A percentile compares a stretch with the other conserved stretches of the same genome.
These are phyloP conservation scores for Pluvialis apricaria DNA, from an alignment of 2,113 vertebrate genomes.

Conservation along the genomic window DNA sequence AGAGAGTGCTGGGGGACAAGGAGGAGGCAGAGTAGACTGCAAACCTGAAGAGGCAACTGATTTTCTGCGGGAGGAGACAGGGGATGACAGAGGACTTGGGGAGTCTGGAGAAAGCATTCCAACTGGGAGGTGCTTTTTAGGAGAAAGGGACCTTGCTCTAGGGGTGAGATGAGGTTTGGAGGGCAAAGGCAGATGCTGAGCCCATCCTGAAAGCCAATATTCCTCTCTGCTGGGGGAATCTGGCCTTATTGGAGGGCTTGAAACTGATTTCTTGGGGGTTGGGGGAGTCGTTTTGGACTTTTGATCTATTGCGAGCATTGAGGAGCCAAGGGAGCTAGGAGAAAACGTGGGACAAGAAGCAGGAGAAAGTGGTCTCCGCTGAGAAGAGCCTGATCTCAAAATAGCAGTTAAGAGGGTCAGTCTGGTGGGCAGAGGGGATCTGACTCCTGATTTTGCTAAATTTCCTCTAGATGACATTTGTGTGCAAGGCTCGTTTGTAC, in stretches of 20 bases:
- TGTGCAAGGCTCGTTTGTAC: slow-evolving; percentile 61
- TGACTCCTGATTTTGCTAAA: slow-evolving; percentile 53
- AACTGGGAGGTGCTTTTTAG: neutral
- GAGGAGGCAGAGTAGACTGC: neutral
- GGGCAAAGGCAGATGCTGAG: neutral
- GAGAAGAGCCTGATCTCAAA: slow-evolving; percentile 82
- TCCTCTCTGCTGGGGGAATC: slow-evolving; percentile 38
- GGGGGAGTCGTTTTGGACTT: slow-evolving; percentile 55
- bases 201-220: neutral
- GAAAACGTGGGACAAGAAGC: slow-evolving; percentile 79
- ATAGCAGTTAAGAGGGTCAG: slow-evolving; percentile 92
- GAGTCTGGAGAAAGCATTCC: neutral
- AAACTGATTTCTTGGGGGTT: slow-evolving; percentile 64
- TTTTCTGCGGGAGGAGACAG: neutral
- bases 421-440: slow-evolving; percentile 79
- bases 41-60: neutral
- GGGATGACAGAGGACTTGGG: neutral
- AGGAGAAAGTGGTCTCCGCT: slow-evolving; percentile 61
- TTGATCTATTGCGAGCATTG: slow-evolving; percentile 66
- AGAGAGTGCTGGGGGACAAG: slow-evolving; percentile 1
- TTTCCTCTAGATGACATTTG: slow-evolving; percentile 63
- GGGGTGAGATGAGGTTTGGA: neutral
- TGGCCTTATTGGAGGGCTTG: slow-evolving; percentile 42
- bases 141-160: neutral
- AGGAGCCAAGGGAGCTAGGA: slow-evolving; percentile 73